phyloP scores from a whole-genome alignment of 2,113 vertebrate species.

The Platichthys stellatus region DNA sequence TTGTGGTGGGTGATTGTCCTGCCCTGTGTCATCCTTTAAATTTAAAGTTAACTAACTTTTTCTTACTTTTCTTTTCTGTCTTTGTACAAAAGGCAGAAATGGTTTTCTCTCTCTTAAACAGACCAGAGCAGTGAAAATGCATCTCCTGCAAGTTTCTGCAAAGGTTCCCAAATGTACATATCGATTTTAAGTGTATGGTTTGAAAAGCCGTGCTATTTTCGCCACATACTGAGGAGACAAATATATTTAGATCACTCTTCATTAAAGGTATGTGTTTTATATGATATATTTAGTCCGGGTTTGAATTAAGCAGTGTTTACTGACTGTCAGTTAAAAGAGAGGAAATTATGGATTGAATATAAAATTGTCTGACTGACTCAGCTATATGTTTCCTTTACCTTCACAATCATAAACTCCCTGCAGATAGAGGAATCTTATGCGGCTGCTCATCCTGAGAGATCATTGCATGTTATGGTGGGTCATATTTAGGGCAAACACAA shows the following conservation, averaged over 20 bases:
- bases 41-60: too few relatives aligned
- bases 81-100: too few relatives aligned
- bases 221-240: background rate
- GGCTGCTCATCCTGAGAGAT: slow-evolving; percentile 50
- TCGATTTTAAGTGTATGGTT: background rate
- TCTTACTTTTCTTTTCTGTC: too few relatives aligned
- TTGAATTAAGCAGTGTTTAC: slow-evolving; percentile 33
- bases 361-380: background rate
- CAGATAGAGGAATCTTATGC: slow-evolving; percentile 1
- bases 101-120: background rate
- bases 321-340: slow-evolving; percentile 25
- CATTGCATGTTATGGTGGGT: slow-evolving; percentile 46
- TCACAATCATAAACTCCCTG: slow-evolving; percentile 10
- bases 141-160: background rate
- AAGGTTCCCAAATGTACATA: too few relatives aligned
- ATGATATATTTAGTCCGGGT: background rate
- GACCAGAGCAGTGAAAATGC: background rate
- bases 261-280: background rate
- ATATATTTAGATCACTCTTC: background rate
- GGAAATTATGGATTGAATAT: background rate
- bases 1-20: background rate
- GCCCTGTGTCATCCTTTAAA: background rate
- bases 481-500: slow-evolving; percentile 60
- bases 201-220: background rate
- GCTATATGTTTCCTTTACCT: slow-evolving; percentile 44